A percentile compares a stretch with the other conserved stretches of the same genome.
phyloP scores from a whole-genome alignment of 2,797 vertebrate species.

The Sebastes trivittatus region DNA sequence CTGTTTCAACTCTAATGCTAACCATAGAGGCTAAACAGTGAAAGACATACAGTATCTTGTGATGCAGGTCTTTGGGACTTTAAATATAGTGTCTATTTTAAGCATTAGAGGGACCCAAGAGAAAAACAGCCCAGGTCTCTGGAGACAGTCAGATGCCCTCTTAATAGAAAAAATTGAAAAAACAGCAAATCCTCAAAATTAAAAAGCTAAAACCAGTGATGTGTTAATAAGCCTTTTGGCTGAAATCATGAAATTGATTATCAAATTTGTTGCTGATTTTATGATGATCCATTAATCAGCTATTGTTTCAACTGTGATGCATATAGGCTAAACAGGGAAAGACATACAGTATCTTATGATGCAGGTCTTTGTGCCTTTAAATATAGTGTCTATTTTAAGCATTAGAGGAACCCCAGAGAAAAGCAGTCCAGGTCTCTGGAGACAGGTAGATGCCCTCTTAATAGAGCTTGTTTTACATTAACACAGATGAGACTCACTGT shows the following conservation, averaged over 20 bases:
- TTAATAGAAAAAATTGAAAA: neutral
- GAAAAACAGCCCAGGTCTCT: neutral
- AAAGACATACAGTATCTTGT: neutral
- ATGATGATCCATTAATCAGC: neutral
- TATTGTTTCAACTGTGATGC: neutral
- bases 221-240: no score
- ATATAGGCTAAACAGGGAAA: neutral
- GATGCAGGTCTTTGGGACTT: constrained; percentile 4
- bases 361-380: neutral
- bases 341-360: neutral
- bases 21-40: neutral
- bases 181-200: neutral
- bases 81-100: constrained; percentile 24
- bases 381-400: constrained; percentile 26
- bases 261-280: neutral
- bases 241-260: neutral
- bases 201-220: neutral
- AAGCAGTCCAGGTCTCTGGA: neutral
- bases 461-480: neutral
- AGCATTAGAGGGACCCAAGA: neutral
- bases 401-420: neutral
- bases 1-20: neutral
- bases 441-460: neutral
- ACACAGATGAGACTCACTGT: neutral
- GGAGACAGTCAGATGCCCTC: neutral